These are phyloP conservation scores for Actinernus sp. DNA, from an alignment of 92 coral and sea anemone species.

Conservation along the genomic window DNA sequence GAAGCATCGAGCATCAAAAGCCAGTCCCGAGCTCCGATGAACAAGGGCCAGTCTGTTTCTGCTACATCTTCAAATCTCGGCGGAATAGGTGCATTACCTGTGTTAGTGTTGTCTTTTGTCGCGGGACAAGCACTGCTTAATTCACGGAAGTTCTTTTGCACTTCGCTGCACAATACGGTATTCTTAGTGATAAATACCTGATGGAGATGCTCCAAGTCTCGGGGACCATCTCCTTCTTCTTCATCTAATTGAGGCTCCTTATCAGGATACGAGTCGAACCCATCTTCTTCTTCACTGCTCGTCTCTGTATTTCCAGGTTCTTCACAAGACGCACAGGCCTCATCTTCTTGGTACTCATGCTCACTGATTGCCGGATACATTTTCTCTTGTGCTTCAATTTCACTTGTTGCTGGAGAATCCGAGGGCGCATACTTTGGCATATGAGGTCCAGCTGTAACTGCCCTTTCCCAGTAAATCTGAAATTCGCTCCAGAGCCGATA, in stretches of 20 bases:
- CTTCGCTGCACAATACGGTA: constrained; percentile 93
- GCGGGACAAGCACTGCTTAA: constrained; percentile 86
- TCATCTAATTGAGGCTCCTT: too few species aligned
- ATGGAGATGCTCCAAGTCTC: constrained; percentile 81
- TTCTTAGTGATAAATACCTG: constrained; percentile 97
- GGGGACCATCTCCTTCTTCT: constrained; percentile 11
- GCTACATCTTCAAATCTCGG: constrained; percentile 68
- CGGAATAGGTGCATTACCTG: constrained; percentile 62
- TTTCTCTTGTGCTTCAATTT: too few species aligned
- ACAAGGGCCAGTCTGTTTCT: constrained; percentile 92
- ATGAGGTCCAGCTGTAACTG: constrained; percentile 83
- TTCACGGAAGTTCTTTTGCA: constrained; percentile 89
- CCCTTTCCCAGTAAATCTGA: constrained; percentile 88
- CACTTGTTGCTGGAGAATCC: too few species aligned
- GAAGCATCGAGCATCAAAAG: constrained; percentile 94
- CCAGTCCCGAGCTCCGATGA: constrained; percentile 86
- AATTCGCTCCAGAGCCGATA: constrained; percentile 93
- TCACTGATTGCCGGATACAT: too few species aligned
- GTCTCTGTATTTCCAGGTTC: too few species aligned
- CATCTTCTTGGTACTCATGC: too few species aligned
- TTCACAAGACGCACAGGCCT: too few species aligned
- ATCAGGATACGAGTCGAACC: too few species aligned
- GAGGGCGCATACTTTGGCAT: too few species aligned
- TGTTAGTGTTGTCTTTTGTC: constrained; percentile 30
- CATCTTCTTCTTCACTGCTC: too few species aligned